A percentile compares a stretch with the other conserved stretches of the same genome.
These are phyloP conservation scores for Melanotus villosus DNA, from an alignment of 2,888 invertebrate species.

Conservation along the genomic window DNA sequence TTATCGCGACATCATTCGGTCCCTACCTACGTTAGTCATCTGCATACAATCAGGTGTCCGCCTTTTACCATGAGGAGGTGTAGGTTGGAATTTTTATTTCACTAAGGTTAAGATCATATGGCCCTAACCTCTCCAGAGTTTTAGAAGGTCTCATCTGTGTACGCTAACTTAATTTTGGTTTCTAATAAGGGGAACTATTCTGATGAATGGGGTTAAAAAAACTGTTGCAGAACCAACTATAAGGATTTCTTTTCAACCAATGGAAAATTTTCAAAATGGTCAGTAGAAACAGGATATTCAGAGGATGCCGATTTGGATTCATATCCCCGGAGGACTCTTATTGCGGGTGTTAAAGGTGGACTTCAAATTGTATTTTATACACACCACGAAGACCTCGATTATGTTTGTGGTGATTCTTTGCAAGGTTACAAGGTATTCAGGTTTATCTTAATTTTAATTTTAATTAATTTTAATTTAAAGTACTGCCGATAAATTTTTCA, in stretches of 20 bases:
- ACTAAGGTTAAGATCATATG: no score
- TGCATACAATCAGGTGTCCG: no score
- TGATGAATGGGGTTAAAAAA: background rate
- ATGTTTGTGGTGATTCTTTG: constrained; percentile 68
- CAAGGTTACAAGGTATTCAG: constrained; percentile 35
- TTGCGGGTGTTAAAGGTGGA: constrained; percentile 27
- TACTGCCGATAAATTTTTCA: no score
- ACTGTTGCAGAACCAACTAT: background rate
- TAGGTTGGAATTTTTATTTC: no score
- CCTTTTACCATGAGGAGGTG: no score
- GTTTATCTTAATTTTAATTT: background rate
- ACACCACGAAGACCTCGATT: constrained; percentile 71
- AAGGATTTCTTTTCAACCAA: background rate
- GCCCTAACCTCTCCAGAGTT: no score
- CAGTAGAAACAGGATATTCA: background rate
- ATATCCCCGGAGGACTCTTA: constrained; percentile 72
- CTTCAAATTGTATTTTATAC: constrained; percentile 17
- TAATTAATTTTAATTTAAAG: background rate
- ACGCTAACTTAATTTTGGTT: no score
- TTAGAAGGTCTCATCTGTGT: no score
- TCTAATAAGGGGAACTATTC: background rate
- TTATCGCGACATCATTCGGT: no score
- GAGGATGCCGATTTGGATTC: constrained; percentile 70
- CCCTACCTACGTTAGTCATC: no score
- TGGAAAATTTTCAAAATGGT: constrained; percentile 3